These are phyloP conservation scores for Acipenser transmontanus DNA, from an alignment of 2,797 vertebrate genomes.

Conservation along the genomic window DNA sequence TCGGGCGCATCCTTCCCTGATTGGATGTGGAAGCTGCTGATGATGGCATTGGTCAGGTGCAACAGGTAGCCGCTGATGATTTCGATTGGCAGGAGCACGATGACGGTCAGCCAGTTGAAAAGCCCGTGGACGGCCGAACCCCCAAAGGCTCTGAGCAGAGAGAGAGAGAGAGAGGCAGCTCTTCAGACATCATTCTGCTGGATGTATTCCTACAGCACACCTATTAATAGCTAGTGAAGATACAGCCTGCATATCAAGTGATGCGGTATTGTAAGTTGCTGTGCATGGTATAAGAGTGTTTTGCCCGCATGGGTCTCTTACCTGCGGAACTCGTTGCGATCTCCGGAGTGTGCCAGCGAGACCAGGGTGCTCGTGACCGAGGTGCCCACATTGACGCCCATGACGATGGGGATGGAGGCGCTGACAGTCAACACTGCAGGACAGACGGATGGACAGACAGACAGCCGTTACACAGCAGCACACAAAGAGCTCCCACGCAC, in stretches of 20 bases:
- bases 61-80: background rate
- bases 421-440: constrained; percentile 3
- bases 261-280: background rate
- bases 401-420: constrained; percentile 5
- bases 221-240: background rate
- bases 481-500: background rate
- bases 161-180: background rate
- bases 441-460: background rate
- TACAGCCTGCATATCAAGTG: background rate
- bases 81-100: background rate
- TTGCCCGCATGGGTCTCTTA: background rate
- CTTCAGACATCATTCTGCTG: background rate
- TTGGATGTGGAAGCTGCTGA: constrained; percentile 8
- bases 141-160: constrained; percentile 1
- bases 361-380: constrained; percentile 13
- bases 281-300: background rate
- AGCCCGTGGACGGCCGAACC: constrained; percentile 8
- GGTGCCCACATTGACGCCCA: constrained; percentile 12
- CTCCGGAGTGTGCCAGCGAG: constrained; percentile 8
- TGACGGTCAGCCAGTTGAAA: constrained; percentile 7
- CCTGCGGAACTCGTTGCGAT: constrained; percentile 7
- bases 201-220: no score
- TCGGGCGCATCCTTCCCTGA: background rate
- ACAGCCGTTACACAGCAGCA: no score
- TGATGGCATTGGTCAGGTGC: background rate